A percentile compares a stretch with the other conserved stretches of the same genome.
These are phyloP conservation scores for Oligia fasciuncula DNA, from an alignment of 2,888 invertebrate genomes.

Conservation along the genomic window DNA sequence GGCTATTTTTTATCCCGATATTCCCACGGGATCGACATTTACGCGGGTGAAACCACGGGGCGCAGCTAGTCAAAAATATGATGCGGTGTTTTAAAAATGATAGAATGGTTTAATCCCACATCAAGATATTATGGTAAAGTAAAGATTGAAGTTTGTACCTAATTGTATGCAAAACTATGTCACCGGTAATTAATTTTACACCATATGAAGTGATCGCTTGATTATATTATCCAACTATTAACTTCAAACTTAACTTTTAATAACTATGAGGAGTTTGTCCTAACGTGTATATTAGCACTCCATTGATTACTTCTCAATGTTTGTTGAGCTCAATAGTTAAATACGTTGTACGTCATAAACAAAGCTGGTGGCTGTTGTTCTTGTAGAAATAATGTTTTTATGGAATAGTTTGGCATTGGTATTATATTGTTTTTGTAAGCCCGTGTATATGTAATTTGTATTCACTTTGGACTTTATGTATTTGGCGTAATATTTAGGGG, in stretches of 20 bases:
- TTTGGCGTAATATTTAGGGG: neutral
- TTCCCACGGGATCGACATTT: no score
- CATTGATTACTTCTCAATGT: constrained; percentile 21
- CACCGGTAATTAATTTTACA: neutral
- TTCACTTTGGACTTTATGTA: neutral
- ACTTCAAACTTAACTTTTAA: neutral
- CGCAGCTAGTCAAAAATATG: no score
- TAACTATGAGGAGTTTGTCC: neutral
- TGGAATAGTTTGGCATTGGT: constrained; percentile 8
- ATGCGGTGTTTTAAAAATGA: neutral
- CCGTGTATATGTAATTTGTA: neutral
- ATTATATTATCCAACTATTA: neutral
- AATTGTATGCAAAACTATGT: neutral
- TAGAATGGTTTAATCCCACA: neutral
- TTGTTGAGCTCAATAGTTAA: constrained; percentile 31
- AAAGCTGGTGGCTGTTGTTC: constrained; percentile 16
- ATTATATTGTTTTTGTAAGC: constrained; percentile 10
- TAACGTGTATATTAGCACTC: neutral
- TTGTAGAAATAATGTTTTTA: constrained; percentile 14
- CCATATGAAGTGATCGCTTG: neutral
- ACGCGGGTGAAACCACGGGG: no score
- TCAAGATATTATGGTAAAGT: neutral
- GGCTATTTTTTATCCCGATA: no score
- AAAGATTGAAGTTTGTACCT: no score
- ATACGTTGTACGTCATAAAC: constrained; percentile 38